phyloP scores from a whole-genome alignment of 1,140 invertebrate genomes.

The Elysia chlorotica region DNA sequence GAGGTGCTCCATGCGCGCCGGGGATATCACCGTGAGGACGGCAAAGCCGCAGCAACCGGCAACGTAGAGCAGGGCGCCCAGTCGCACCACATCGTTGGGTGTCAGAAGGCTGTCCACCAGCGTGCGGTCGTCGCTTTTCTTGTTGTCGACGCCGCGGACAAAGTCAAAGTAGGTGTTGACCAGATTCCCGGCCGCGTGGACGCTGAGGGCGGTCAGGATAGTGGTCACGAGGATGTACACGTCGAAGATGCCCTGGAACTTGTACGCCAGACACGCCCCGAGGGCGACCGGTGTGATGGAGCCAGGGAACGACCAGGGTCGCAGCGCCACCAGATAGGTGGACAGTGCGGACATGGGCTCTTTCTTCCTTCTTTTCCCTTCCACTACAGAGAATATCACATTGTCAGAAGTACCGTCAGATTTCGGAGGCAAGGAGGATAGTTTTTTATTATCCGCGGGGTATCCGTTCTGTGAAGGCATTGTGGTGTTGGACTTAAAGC shows the following conservation, averaged over 20 bases:
- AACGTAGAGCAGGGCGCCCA: conserved; percentile 86
- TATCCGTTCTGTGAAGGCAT: neutral
- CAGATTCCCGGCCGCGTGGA: conserved; percentile 94
- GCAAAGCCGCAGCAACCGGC: conserved; percentile 89
- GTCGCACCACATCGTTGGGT: conserved; percentile 82
- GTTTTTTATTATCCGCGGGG: neutral
- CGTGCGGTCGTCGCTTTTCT: conserved; percentile 83
- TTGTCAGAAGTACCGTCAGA: neutral
- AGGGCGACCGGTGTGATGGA: conserved; percentile 87
- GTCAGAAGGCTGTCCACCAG: conserved; percentile 87
- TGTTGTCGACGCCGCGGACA: conserved; percentile 88
- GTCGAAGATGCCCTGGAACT: conserved; percentile 74
- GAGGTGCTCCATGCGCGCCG: conserved; percentile 90
- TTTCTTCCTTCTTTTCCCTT: neutral
- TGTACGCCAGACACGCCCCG: conserved; percentile 85
- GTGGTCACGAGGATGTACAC: conserved; percentile 78
- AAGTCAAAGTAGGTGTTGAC: conserved; percentile 97
- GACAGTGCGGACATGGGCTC: neutral
- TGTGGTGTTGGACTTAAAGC: neutral
- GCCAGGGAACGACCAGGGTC: conserved; percentile 91
- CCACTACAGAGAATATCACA: neutral
- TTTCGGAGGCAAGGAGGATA: neutral
- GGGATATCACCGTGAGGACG: conserved; percentile 77
- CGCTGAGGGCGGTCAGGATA: conserved; percentile 82
- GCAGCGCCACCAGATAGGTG: conserved; percentile 68